Conservation (phyloP, 2,888 invertebrate species). For the Drosophila mulleri region DNA sequence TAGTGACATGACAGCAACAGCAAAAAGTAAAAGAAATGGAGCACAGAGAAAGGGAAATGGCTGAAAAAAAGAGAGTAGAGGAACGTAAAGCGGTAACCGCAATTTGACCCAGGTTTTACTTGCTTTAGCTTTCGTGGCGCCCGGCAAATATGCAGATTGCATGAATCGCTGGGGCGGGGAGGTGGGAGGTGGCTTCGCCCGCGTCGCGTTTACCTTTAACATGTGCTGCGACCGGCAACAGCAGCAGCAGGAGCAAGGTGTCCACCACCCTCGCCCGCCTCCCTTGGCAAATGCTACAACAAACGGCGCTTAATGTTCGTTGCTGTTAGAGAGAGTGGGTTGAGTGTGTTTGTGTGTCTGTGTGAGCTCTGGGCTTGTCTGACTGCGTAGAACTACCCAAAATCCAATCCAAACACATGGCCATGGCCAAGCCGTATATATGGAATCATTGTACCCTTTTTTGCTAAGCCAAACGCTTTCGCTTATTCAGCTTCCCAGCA, state of each 20-base stretch:
- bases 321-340: conserved; percentile 15
- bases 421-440: conserved; percentile 11
- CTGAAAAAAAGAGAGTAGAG: conserved; percentile 10
- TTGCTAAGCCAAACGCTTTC: conserved; percentile 44
- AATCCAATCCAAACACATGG: conserved; percentile 59
- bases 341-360: background rate
- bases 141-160: conserved; percentile 79
- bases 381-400: conserved; percentile 56
- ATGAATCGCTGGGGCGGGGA: conserved; percentile 34
- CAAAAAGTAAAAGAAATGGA: background rate
- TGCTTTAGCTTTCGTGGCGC: conserved; percentile 65
- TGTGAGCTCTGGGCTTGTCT: background rate
- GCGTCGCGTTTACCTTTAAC: conserved; percentile 68
- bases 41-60: conserved; percentile 14
- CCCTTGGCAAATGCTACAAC: conserved; percentile 50
- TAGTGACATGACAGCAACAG: conserved; percentile 33
- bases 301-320: conserved; percentile 62
- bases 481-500: conserved; percentile 36
- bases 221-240: conserved; percentile 58
- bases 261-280: background rate
- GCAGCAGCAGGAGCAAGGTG: conserved; percentile 30
- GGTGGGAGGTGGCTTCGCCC: conserved; percentile 27
- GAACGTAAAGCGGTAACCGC: conserved; percentile 67
- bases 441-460: conserved; percentile 43
- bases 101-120: conserved; percentile 77